These are phyloP conservation scores for Aelia acuminata DNA, from an alignment of 2,888 invertebrate genomes.

Conservation along the genomic window DNA sequence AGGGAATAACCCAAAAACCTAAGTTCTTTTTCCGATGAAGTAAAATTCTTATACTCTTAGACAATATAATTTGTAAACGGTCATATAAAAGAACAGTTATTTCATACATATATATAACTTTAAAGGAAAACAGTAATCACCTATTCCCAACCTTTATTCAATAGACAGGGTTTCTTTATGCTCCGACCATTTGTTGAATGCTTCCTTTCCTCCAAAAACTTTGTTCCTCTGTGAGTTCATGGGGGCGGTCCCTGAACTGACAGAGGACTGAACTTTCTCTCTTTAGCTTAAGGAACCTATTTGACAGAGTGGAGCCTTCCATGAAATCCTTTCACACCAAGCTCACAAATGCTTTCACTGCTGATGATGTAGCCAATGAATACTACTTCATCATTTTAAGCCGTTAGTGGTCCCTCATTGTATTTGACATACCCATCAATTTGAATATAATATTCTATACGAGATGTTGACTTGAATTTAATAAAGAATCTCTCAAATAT, in stretches of 20 bases:
- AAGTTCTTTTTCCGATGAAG: no score
- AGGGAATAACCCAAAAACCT: no score
- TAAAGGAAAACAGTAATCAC: background rate
- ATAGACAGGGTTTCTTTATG: background rate
- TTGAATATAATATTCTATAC: no score
- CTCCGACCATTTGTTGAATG: background rate
- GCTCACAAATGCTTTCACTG: background rate
- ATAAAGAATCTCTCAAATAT: no score
- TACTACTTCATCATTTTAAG: background rate
- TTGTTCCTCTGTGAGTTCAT: conserved; percentile 13
- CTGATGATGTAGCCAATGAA: background rate
- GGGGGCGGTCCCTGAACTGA: background rate
- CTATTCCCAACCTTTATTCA: background rate
- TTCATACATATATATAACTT: background rate
- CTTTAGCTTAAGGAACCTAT: background rate
- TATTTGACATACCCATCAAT: no score
- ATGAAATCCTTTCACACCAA: background rate
- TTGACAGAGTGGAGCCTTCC: background rate
- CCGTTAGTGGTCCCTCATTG: no score
- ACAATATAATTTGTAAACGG: no score
- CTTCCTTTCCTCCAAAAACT: background rate
- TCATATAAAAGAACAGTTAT: no score
- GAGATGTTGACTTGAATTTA: no score
- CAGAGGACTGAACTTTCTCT: background rate
- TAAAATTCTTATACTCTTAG: no score